phyloP scores from a whole-genome alignment of 2,113 vertebrate genomes.

The Cricetomys ansorgei region DNA sequence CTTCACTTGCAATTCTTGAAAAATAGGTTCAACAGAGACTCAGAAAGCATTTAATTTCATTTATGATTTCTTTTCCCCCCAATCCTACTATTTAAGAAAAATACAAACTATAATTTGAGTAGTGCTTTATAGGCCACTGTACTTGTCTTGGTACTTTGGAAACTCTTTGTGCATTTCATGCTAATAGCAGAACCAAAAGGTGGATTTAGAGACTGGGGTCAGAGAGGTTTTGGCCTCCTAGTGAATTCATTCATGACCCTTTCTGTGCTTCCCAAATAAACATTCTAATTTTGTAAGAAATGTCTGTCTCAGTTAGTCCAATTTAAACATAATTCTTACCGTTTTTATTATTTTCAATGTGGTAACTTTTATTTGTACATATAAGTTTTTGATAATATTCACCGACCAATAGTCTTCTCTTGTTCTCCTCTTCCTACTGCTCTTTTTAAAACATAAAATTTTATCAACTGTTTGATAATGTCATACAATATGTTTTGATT shows the following conservation, averaged over 20 bases:
- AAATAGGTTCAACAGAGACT: conserved; percentile 61
- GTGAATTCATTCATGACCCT: not conserved
- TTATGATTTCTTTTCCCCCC: conserved; percentile 64
- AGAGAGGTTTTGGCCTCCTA: not conserved
- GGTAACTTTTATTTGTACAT: not conserved
- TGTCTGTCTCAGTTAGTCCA: not conserved
- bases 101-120: not conserved
- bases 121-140: not conserved
- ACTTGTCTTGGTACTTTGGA: not conserved
- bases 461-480: not conserved
- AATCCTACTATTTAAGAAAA: conserved; percentile 9
- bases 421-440: not conserved
- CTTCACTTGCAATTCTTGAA: conserved; percentile 69
- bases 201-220: not conserved
- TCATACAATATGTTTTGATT: not conserved
- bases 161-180: not conserved
- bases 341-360: not conserved
- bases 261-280: not conserved
- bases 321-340: not conserved
- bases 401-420: not conserved
- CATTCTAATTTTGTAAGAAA: conserved; percentile 1
- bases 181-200: not conserved
- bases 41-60: conserved; percentile 59
- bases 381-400: not conserved
- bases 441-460: not conserved